A percentile compares a stretch with the other conserved stretches of the same genome.
phyloP scores from a whole-genome alignment of 2,888 invertebrate species.

The Lochmaea crataegi region DNA sequence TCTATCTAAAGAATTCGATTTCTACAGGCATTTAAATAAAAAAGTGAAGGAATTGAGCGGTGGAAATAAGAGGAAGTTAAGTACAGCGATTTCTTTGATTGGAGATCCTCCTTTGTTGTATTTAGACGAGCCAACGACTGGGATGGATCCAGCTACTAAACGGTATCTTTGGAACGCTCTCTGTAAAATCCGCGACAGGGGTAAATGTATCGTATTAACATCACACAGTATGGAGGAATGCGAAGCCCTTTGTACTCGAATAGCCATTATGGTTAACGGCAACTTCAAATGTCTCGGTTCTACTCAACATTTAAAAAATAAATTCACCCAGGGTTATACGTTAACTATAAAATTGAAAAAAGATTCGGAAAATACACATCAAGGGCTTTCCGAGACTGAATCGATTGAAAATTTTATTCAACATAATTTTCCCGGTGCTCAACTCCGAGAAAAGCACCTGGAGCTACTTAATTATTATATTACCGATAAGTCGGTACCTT shows the following conservation, averaged over 20 bases:
- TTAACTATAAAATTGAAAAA: conserved; percentile 64
- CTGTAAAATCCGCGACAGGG: conserved; percentile 74
- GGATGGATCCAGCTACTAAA: conserved; percentile 84
- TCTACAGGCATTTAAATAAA: conserved; percentile 65
- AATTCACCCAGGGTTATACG: conserved; percentile 74
- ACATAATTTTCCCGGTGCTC: conserved; percentile 57
- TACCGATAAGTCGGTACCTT: conserved; percentile 69
- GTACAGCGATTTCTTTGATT: conserved; percentile 68
- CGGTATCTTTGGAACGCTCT: conserved; percentile 85
- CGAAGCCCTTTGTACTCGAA: conserved; percentile 83
- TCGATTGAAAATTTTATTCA: conserved; percentile 55
- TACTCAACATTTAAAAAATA: conserved; percentile 84
- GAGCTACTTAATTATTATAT: conserved; percentile 81
- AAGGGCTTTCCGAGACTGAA: conserved; percentile 41
- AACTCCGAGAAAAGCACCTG: conserved; percentile 75
- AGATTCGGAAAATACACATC: conserved; percentile 36
- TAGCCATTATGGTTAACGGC: conserved; percentile 90
- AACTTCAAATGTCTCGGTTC: conserved; percentile 83
- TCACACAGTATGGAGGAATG: conserved; percentile 92
- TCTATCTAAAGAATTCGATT: conserved; percentile 64
- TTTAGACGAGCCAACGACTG: conserved; percentile 69
- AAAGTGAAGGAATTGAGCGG: conserved; percentile 65
- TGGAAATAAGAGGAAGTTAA: conserved; percentile 70
- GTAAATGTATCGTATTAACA: conserved; percentile 82
- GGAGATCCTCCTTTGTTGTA: conserved; percentile 69